Conservation (phyloP, 2,797 vertebrate genomes). For the Propithecus deckenii region DNA sequence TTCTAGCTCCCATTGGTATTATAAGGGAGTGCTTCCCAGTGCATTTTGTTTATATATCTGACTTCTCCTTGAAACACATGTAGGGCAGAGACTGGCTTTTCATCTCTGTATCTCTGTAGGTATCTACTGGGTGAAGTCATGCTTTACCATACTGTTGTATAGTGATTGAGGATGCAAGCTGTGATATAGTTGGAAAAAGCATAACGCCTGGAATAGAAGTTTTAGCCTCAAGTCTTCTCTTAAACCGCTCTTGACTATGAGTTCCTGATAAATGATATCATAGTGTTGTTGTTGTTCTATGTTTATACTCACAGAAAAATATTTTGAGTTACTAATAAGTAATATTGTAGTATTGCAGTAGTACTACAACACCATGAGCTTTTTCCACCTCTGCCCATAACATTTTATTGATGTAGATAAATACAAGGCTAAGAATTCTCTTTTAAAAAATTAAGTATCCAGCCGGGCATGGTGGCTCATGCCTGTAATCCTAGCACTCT, state of each 20-base stretch:
- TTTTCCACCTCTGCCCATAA: background rate
- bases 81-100: background rate
- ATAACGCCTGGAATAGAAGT: background rate
- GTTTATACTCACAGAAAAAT: background rate
- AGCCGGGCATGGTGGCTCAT: too few relatives aligned
- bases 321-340: background rate
- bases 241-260: constrained; percentile 1
- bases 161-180: background rate
- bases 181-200: background rate
- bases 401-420: background rate
- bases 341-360: background rate
- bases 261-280: background rate
- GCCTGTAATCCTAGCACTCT: too few relatives aligned
- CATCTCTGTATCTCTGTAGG: background rate
- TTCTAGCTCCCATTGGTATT: background rate
- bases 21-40: background rate
- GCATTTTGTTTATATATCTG: background rate
- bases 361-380: background rate
- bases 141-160: background rate
- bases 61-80: background rate
- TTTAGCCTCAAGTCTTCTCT: background rate
- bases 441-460: background rate
- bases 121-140: background rate
- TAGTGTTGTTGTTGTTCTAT: background rate
- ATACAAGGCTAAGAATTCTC: background rate